These are phyloP conservation scores for Sitodiplosis mosellana DNA, from an alignment of 1,140 invertebrate species.

Conservation along the genomic window DNA sequence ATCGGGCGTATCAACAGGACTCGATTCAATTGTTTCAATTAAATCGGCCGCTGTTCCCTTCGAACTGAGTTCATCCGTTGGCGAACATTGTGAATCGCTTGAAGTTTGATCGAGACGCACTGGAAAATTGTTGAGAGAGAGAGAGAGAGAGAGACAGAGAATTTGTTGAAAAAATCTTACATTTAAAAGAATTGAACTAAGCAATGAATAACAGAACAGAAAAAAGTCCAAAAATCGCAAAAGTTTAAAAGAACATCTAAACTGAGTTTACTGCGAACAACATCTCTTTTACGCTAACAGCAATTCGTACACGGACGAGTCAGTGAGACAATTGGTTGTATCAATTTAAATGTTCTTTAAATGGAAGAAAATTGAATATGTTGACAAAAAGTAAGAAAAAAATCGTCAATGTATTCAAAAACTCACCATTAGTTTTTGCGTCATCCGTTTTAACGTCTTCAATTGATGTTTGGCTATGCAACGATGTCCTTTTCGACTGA, in stretches of 20 bases:
- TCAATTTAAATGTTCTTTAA: too few relatives aligned
- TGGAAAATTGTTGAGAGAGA: conserved; percentile 3
- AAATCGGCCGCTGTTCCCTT: conserved; percentile 15
- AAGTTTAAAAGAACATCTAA: too few relatives aligned
- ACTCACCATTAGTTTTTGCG: conserved; percentile 43
- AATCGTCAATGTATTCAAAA: neutral
- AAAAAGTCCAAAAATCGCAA: too few relatives aligned
- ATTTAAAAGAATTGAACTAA: too few relatives aligned
- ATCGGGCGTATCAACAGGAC: conserved; percentile 4
- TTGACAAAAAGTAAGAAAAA: neutral
- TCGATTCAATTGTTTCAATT: conserved; percentile 14
- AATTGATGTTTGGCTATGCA: conserved; percentile 43
- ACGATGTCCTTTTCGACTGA: conserved; percentile 37
- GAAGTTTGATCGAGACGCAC: conserved; percentile 17
- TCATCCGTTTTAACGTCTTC: conserved; percentile 25
- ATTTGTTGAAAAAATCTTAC: too few relatives aligned
- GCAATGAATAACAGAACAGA: too few relatives aligned
- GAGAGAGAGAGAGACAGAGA: too few relatives aligned
- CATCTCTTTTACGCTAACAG: too few relatives aligned
- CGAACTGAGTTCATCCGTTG: conserved; percentile 8
- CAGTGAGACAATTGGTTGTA: too few relatives aligned
- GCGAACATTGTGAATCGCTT: conserved; percentile 23
- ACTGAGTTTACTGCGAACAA: too few relatives aligned
- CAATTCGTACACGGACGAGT: too few relatives aligned
- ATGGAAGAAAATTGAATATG: neutral